These are phyloP conservation scores for Sprattus sprattus DNA, from an alignment of 2,113 vertebrate genomes.

Conservation along the genomic window DNA sequence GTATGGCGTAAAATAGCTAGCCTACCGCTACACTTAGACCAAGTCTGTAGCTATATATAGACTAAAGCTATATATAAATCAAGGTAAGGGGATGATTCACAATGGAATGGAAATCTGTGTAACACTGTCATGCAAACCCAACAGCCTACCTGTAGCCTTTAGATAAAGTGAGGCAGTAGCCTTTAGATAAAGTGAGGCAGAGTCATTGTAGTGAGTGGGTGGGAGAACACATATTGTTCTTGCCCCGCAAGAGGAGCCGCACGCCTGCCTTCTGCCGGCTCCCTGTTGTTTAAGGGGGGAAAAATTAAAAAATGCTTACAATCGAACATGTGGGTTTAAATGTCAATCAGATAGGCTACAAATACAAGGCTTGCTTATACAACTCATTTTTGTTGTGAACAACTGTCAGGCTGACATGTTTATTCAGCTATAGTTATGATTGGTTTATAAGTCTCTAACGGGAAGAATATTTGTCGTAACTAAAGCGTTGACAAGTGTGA, in stretches of 20 bases:
- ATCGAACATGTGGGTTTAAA: constrained; percentile 46
- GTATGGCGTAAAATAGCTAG: background rate
- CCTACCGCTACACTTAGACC: background rate
- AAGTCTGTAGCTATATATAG: too few relatives aligned
- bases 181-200: background rate
- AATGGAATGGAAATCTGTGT: background rate
- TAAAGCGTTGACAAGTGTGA: background rate
- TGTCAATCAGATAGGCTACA: background rate
- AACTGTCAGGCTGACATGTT: background rate
- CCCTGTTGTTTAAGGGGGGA: constrained; percentile 49
- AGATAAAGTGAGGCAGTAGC: background rate
- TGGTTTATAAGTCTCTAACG: background rate
- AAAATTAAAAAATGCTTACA: constrained; percentile 48
- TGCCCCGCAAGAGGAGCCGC: constrained; percentile 51
- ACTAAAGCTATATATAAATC: background rate
- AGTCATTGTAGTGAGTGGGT: constrained; percentile 54
- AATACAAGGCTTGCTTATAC: background rate
- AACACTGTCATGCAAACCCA: background rate
- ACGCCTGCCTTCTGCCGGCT: constrained; percentile 79
- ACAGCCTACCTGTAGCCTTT: background rate
- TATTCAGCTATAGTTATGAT: background rate
- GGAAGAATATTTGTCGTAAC: background rate
- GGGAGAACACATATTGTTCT: constrained; percentile 70
- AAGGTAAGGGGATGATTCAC: background rate
- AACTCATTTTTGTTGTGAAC: background rate